These are phyloP conservation scores for Sepioteuthis lessoniana DNA, from an alignment of 2,888 invertebrate genomes.

Conservation along the genomic window DNA sequence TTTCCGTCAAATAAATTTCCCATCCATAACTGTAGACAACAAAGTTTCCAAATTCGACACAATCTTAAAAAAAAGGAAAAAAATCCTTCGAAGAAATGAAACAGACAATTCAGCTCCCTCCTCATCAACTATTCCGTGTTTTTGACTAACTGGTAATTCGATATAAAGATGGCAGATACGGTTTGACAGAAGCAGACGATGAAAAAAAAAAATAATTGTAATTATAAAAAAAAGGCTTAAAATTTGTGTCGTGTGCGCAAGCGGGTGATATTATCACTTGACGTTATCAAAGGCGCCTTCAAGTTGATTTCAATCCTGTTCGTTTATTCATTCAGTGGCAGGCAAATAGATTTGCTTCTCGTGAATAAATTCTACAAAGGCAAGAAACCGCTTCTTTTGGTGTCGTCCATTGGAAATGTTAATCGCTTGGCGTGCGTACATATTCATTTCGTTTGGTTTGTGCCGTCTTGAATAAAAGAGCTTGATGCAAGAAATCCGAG, in stretches of 20 bases:
- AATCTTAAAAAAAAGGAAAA: background rate
- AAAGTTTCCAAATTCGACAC: background rate
- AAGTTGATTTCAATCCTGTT: too few relatives aligned
- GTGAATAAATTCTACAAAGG: conserved; percentile 16
- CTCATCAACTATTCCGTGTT: background rate
- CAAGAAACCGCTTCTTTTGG: background rate
- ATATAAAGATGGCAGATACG: background rate
- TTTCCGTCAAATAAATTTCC: background rate
- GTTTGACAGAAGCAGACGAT: background rate
- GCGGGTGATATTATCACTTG: background rate
- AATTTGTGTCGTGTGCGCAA: background rate
- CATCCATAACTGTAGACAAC: background rate
- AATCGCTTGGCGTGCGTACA: conserved; percentile 33
- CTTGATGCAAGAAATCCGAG: background rate
- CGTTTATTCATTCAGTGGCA: background rate
- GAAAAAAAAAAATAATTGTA: too few relatives aligned
- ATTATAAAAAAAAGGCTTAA: background rate
- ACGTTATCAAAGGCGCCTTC: too few relatives aligned
- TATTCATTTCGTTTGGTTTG: conserved; percentile 33
- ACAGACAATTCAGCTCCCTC: background rate
- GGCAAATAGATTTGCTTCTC: conserved; percentile 3
- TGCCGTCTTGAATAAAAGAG: background rate
- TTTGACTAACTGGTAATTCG: background rate
- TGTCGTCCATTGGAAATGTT: conserved; percentile 6
- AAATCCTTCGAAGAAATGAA: background rate